Conservation (phyloP, 2,888 invertebrate species). For the Synanthedon formicaeformis region DNA sequence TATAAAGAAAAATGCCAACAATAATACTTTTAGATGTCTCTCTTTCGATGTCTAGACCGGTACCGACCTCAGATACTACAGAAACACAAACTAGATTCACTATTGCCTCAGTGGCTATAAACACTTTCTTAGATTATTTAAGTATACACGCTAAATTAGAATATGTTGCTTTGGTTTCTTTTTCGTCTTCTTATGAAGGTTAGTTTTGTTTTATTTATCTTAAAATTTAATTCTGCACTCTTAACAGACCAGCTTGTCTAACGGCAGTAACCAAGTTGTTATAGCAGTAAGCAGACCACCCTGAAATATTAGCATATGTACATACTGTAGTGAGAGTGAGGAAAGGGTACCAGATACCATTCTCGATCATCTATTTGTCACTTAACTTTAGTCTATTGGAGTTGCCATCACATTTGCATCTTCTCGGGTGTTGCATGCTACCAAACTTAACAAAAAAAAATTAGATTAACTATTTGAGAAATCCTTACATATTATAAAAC, state of each 20-base stretch:
- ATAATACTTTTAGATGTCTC: slow-evolving; percentile 55
- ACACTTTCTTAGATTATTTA: slow-evolving; percentile 55
- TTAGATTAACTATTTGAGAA: no score
- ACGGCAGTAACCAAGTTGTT: no score
- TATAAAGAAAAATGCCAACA: slow-evolving; percentile 44
- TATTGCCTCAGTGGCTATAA: slow-evolving; percentile 47
- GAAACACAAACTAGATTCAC: slow-evolving; percentile 50
- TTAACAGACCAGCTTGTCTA: background rate
- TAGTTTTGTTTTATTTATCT: slow-evolving; percentile 6
- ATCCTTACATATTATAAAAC: no score
- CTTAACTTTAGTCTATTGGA: no score
- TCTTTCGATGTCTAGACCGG: slow-evolving; percentile 56
- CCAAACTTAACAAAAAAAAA: no score
- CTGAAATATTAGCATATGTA: no score
- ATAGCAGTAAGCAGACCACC: no score
- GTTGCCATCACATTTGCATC: no score
- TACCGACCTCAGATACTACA: slow-evolving; percentile 40
- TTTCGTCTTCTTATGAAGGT: slow-evolving; percentile 59
- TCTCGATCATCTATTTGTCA: no score
- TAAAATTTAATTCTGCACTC: background rate
- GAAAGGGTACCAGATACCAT: background rate
- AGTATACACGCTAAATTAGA: slow-evolving; percentile 50
- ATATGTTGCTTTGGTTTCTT: slow-evolving; percentile 53
- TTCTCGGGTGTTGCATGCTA: no score
- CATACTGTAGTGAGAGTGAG: no score